A percentile compares a stretch with the other conserved stretches of the same genome.
phyloP scores from a whole-genome alignment of 2,888 invertebrate species.

The Penaeus monodon region DNA sequence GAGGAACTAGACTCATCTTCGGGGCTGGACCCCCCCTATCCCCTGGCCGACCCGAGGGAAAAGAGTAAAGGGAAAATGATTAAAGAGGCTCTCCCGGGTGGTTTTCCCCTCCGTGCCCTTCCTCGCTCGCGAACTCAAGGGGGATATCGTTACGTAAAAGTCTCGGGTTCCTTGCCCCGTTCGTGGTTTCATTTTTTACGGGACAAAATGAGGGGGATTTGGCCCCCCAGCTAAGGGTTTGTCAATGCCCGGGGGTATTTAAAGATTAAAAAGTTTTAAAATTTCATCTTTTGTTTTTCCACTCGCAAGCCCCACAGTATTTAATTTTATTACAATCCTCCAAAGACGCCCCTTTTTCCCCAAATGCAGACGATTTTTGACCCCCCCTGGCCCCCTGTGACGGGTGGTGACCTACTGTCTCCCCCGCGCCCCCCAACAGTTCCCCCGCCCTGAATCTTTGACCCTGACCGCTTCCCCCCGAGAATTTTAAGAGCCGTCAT shows the following conservation, averaged over 20 bases:
- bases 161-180: neutral
- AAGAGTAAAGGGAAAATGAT: constrained; percentile 70
- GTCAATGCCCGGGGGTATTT: no score
- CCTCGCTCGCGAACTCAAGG: constrained; percentile 67
- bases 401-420: constrained; percentile 69
- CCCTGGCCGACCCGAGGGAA: constrained; percentile 43
- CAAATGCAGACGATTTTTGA: constrained; percentile 66
- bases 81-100: constrained; percentile 70
- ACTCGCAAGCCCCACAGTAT: no score
- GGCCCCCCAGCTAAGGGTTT: no score
- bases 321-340: no score
- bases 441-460: constrained; percentile 73
- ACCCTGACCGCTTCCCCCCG: constrained; percentile 74
- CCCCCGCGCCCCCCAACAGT: constrained; percentile 72
- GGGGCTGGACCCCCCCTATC: constrained; percentile 68
- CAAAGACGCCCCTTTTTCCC: no score
- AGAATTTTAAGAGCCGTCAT: constrained; percentile 70
- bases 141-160: constrained; percentile 66
- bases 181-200: neutral
- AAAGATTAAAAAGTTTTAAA: no score
- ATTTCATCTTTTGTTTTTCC: no score
- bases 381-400: constrained; percentile 69
- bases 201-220: no score
- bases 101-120: constrained; percentile 70
- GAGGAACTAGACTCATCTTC: constrained; percentile 72